Evolutionary conservation across 1,140 invertebrate genomes (phyloP).

Genomic region (Musca vetustissima): DNA sequence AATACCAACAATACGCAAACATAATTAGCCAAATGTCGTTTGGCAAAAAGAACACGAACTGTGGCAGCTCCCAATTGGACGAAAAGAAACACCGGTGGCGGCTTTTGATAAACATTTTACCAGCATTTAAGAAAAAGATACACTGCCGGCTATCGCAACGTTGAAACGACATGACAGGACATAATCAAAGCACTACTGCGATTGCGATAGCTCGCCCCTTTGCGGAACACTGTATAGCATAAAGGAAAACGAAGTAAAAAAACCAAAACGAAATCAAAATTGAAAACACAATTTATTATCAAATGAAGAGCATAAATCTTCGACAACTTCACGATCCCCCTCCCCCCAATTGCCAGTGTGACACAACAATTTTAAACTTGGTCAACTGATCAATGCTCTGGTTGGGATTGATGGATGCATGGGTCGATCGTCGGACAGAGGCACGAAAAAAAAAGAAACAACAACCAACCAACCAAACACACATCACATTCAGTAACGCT

Average conservation of each 20-base stretch:
- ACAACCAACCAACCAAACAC: too few relatives aligned
- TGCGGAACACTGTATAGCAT: not conserved
- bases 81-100: conserved; percentile 8
- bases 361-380: too few relatives aligned
- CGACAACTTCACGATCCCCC: conserved; percentile 10
- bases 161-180: not conserved
- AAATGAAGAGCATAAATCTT: conserved; percentile 24
- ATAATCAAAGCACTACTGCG: conserved; percentile 10
- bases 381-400: not conserved
- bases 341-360: not conserved
- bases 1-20: conserved; percentile 13
- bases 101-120: conserved; percentile 7
- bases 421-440: not conserved
- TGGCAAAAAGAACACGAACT: not conserved
- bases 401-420: not conserved
- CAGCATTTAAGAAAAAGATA: not conserved
- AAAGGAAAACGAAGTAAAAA: not conserved
- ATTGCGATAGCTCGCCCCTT: not conserved
- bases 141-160: not conserved
- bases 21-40: not conserved
- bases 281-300: conserved; percentile 22
- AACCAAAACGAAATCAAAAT: conserved; percentile 14
- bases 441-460: too few relatives aligned
- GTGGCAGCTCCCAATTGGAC: not conserved
- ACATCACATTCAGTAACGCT: not conserved